Percentiles rank a stretch among this genome's conserved stretches.
These are phyloP conservation scores for Rhopalosiphum nymphaeae DNA, from an alignment of 2,888 invertebrate species.

Conservation along the genomic window DNA sequence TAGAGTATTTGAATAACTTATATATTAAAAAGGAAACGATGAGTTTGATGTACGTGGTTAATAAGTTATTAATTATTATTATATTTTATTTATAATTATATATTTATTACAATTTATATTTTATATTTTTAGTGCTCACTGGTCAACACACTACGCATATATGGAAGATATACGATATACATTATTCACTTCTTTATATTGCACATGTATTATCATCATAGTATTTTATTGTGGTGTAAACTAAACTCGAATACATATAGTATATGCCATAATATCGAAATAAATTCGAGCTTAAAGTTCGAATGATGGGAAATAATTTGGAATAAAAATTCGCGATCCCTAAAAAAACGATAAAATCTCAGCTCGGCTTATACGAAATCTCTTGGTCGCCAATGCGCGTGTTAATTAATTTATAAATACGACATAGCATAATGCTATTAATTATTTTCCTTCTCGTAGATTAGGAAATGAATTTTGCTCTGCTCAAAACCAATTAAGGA, in stretches of 20 bases:
- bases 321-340: not conserved
- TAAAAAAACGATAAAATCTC: not conserved
- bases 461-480: not conserved
- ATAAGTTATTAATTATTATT: not conserved
- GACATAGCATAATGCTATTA: not conserved
- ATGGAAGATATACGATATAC: not conserved
- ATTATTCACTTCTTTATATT: not conserved
- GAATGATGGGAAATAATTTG: not conserved
- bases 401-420: constrained; percentile 2
- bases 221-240: not conserved
- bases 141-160: not conserved
- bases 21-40: not conserved
- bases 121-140: not conserved
- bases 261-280: not conserved
- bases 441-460: constrained; percentile 4
- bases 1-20: not conserved
- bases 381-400: not conserved
- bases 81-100: not conserved
- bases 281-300: not conserved
- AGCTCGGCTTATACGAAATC: not conserved
- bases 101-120: not conserved
- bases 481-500: not conserved
- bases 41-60: not conserved
- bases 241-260: not conserved
- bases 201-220: not conserved